Evolutionary conservation across 2,113 vertebrate genomes (phyloP).

Genomic region (Tympanuchus pallidicinctus): DNA sequence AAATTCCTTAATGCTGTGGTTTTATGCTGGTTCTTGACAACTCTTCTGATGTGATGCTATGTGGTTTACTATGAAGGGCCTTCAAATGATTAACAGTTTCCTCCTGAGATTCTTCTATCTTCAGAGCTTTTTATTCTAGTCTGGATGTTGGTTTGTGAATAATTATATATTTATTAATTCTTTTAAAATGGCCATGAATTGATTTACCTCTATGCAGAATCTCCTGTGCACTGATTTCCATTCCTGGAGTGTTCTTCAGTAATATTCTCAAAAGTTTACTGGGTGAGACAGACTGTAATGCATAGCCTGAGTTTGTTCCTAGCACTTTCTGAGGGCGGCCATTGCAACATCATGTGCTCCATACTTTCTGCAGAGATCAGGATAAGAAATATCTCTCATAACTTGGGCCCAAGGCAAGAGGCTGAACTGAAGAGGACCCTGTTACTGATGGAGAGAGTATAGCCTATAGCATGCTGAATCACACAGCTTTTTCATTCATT

Average conservation of each 20-base stretch:
- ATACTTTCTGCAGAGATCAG: not conserved
- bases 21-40: not conserved
- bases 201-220: not conserved
- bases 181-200: not conserved
- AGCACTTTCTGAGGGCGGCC: not conserved
- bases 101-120: not conserved
- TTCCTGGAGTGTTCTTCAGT: not conserved
- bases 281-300: not conserved
- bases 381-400: not conserved
- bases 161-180: not conserved
- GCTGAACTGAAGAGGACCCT: slow-evolving; percentile 23
- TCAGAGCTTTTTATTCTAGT: not conserved
- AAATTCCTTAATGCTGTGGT: not conserved
- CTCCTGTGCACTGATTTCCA: not conserved
- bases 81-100: not conserved
- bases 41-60: not conserved
- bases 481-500: slow-evolving; percentile 21
- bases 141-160: not conserved
- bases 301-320: not conserved
- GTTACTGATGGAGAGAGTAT: not conserved
- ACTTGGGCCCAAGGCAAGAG: slow-evolving; percentile 8
- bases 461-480: not conserved
- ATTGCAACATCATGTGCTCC: not conserved
- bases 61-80: not conserved
- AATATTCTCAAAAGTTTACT: not conserved